Conservation (phyloP, 2,797 vertebrate species). For the Paedocypris micromegethes region DNA sequence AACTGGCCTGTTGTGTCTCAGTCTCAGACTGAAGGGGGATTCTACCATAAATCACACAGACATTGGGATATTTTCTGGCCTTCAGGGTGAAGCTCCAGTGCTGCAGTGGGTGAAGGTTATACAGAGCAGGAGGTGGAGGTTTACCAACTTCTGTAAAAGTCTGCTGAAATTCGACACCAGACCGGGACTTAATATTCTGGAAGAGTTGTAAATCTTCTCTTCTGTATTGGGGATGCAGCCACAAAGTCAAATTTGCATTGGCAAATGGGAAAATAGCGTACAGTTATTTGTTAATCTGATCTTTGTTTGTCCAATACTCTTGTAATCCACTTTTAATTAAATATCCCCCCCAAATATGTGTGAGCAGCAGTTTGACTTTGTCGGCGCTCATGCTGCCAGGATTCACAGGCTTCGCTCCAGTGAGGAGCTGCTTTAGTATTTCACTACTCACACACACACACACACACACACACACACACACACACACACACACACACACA, state of each 20-base stretch:
- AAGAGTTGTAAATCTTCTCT: slow-evolving; percentile 78
- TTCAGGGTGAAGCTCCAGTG: slow-evolving; percentile 16
- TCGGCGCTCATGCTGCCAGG: slow-evolving; percentile 85
- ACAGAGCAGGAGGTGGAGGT: slow-evolving; percentile 59
- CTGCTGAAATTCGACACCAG: slow-evolving; percentile 59
- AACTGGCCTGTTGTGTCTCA: slow-evolving; percentile 27
- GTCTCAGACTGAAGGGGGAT: slow-evolving; percentile 25
- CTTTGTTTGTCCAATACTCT: slow-evolving; percentile 90
- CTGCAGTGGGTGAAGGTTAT: slow-evolving; percentile 48
- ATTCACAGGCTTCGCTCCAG: slow-evolving; percentile 50
- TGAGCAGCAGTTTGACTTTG: slow-evolving; percentile 97
- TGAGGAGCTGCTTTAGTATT: slow-evolving; percentile 36
- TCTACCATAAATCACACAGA: slow-evolving; percentile 12
- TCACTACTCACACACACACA: slow-evolving; percentile 24
- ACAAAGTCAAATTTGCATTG: slow-evolving; percentile 96
- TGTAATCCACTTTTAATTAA: slow-evolving; percentile 99
- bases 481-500: slow-evolving; percentile 37
- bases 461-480: slow-evolving; percentile 34
- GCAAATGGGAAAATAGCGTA: slow-evolving; percentile 92
- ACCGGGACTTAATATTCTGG: slow-evolving; percentile 86
- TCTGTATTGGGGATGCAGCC: slow-evolving; percentile 87
- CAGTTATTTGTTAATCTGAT: slow-evolving; percentile 97
- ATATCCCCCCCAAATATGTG: slow-evolving; percentile 87
- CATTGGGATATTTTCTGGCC: slow-evolving; percentile 25
- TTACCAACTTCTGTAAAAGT: slow-evolving; percentile 69